Evolutionary conservation across 1,140 invertebrate species (phyloP), one percentile per base, ranked within the genome.

Genomic region (Trichonephila clavata): DNA sequence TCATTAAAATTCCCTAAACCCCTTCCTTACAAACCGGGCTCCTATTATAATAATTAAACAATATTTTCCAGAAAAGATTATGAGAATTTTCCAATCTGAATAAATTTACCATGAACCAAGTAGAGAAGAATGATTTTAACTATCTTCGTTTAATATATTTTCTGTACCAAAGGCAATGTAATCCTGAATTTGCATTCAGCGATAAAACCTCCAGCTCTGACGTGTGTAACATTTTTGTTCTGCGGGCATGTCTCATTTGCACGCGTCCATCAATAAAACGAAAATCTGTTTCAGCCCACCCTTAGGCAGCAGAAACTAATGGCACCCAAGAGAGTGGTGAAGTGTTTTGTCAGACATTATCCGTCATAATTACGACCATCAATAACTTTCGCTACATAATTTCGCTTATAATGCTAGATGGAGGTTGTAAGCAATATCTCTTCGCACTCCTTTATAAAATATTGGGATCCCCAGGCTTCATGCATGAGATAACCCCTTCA

Each of bases 321-420:
- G 65, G 24, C 21, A 24, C 65, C 65, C 65, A 3, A 24, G 65
- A n/a, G 65, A n/a, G 24, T 10, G 65, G n/a, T 68, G 65, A 68
- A 68, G 65, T 68, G 65, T 68, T 68, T 68, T 68, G 65, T 24
- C n/a, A 68, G n/a, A 27, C 10, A 68, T 68, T 68, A 68, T 68
- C 65, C 0, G n/a, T 68, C 65, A 68, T 13, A 68, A 68, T 68
- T 68, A 68, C 65, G 10, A 68, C n/a, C 65, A 27, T 68, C n/a
- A 13, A 68, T 68, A 68, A 68, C n/a, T 68, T 27, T 13, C 14
- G 10, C 10, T n/a, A 2, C 21, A 10, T 27, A 27, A 27, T 8
- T 68, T 68, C 14, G 21, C 18, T 68, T 13, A 65, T 14, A 68
- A 68, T 24, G 65, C 0, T 65, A 8, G 20, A n/a, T 68, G 21